Evolutionary conservation across 2,113 vertebrate genomes (phyloP).

Genomic region (Sturnus vulgaris): DNA sequence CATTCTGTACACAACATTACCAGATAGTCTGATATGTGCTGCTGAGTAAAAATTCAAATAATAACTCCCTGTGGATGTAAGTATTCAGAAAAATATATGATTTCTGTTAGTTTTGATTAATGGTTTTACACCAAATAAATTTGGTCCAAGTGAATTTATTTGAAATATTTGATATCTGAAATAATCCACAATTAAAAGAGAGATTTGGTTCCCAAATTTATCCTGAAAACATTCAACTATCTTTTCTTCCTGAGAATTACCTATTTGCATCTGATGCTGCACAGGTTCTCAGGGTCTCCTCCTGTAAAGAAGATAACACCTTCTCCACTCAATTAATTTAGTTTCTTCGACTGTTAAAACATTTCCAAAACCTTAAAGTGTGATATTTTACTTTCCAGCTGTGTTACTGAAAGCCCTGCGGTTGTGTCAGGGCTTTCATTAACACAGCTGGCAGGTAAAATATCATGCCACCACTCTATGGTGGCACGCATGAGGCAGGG

Average conservation of each 20-base stretch:
- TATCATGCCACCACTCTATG: fast-evolving
- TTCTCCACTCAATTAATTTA: neutral
- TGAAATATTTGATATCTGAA: neutral
- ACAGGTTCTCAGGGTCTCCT: neutral
- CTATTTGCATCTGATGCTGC: neutral
- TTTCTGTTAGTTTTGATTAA: neutral
- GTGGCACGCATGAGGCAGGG: neutral
- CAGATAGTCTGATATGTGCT: neutral
- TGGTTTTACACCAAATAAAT: neutral
- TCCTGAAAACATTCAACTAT: neutral
- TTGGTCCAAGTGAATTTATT: neutral
- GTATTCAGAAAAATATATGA: neutral
- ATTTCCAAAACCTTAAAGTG: neutral
- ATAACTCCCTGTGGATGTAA: neutral
- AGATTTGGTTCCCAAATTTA: neutral
- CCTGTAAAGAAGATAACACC: neutral
- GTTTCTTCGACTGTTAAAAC: neutral
- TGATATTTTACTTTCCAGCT: neutral
- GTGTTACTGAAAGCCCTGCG: neutral
- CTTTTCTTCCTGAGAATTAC: neutral
- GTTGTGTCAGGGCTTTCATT: neutral
- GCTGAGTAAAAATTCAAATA: neutral
- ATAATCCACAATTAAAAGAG: neutral
- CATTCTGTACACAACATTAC: neutral
- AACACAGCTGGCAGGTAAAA: too few species aligned